Percentiles rank a stretch among this genome's conserved stretches.
phyloP scores from a whole-genome alignment of 2,888 invertebrate species.

The Lottia scabra region DNA sequence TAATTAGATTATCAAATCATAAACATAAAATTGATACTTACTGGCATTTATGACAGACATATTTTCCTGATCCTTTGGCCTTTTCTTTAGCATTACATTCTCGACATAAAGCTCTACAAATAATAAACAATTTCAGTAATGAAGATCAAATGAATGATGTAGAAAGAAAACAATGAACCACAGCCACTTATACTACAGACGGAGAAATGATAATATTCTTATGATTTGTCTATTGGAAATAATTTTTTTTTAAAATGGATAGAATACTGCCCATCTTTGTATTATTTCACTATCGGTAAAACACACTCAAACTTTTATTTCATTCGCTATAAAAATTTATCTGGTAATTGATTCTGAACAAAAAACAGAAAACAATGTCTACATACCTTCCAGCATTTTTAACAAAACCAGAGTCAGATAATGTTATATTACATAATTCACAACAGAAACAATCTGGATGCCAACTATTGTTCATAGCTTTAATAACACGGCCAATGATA shows the following conservation, averaged over 20 bases:
- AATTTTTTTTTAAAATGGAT: too few species aligned
- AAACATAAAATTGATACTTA: conserved; percentile 73
- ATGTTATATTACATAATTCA: conserved; percentile 88
- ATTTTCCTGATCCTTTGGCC: conserved; percentile 93
- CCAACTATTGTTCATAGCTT: conserved; percentile 99
- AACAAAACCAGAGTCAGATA: conserved; percentile 98
- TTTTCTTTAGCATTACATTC: conserved; percentile 96
- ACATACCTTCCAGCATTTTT: conserved; percentile 75
- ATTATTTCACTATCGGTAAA: too few species aligned
- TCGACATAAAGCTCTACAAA: conserved; percentile 86
- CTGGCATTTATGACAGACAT: conserved; percentile 99
- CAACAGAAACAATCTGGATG: conserved; percentile 98
- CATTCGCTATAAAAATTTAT: too few species aligned
- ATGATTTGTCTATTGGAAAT: too few species aligned
- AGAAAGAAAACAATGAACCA: too few species aligned
- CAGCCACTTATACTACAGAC: too few species aligned
- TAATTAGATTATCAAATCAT: neutral
- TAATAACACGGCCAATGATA: conserved; percentile 98
- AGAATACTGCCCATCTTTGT: too few species aligned
- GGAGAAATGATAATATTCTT: too few species aligned
- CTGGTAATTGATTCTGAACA: too few species aligned
- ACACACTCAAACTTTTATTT: too few species aligned
- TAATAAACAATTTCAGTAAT: neutral
- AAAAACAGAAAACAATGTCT: neutral
- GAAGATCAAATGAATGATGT: too few species aligned